Conservation (phyloP, 2,797 vertebrate genomes). For the Gouania willdenowi region DNA sequence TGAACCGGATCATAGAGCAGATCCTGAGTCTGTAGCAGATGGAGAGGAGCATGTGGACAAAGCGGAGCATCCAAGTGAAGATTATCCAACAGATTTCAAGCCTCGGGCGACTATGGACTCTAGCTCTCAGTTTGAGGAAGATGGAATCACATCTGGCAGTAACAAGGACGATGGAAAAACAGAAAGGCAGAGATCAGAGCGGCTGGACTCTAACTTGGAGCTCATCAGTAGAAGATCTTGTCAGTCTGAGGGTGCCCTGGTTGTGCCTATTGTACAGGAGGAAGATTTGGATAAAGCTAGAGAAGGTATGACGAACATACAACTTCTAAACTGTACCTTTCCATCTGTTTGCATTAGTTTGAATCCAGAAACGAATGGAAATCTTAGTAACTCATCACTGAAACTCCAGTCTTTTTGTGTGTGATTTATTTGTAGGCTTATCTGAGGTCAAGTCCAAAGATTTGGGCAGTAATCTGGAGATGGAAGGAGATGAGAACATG, state of each 20-base stretch:
- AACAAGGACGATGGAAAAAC: constrained; percentile 20
- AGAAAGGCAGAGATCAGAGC: not conserved
- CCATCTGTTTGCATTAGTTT: too few species aligned
- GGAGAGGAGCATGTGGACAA: not conserved
- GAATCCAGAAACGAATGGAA: too few species aligned
- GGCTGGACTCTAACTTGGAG: constrained; percentile 7
- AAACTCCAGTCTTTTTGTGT: not conserved
- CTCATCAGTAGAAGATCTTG: constrained; percentile 40
- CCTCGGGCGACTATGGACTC: too few species aligned
- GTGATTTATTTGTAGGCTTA: constrained; percentile 22
- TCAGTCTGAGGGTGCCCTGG: constrained; percentile 36
- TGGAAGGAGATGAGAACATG: not conserved
- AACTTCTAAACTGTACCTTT: too few species aligned
- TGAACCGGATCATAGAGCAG: too few species aligned
- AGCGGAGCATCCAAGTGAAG: too few species aligned
- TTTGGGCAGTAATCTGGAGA: constrained; percentile 7
- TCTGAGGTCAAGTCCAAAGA: constrained; percentile 10
- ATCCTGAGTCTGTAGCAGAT: not conserved
- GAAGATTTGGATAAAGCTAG: constrained; percentile 14
- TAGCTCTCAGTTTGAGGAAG: constrained; percentile 11
- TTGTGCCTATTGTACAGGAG: constrained; percentile 1
- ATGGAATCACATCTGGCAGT: constrained; percentile 7
- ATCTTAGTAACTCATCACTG: too few species aligned
- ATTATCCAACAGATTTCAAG: too few species aligned
- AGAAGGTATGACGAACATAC: constrained; percentile 1